Conservation (phyloP, 2,113 vertebrate species). For the Clarias macrocephalus region DNA sequence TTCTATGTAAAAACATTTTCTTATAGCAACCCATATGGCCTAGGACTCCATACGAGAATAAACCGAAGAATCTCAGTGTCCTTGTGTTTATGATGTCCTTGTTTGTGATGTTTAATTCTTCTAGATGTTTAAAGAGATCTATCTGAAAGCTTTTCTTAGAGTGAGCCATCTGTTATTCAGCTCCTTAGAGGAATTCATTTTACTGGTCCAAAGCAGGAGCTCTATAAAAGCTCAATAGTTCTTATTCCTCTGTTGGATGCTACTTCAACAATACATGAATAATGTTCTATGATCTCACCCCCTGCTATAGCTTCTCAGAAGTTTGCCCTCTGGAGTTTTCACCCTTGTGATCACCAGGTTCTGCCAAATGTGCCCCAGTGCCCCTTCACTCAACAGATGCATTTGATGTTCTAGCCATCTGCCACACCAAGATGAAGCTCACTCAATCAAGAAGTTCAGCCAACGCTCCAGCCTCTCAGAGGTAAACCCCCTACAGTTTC, state of each 20-base stretch:
- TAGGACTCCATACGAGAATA: background rate
- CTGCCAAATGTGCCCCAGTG: background rate
- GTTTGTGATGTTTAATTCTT: background rate
- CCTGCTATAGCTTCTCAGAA: background rate
- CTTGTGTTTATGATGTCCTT: background rate
- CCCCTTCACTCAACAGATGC: background rate
- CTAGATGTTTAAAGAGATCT: background rate
- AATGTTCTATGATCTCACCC: background rate
- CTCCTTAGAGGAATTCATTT: background rate
- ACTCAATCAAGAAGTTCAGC: background rate
- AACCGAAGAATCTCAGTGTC: background rate
- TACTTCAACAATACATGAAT: background rate
- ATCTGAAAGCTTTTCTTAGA: background rate
- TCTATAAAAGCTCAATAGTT: background rate
- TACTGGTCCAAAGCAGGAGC: background rate
- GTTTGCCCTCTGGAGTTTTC: background rate
- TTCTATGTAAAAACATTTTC: background rate
- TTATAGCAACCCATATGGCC: background rate
- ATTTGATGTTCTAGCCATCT: constrained; percentile 13
- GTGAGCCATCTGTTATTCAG: background rate
- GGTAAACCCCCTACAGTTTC: background rate
- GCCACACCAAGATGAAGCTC: constrained; percentile 4
- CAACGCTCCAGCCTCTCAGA: background rate
- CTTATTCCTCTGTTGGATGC: background rate
- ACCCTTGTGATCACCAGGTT: background rate